Evolutionary conservation across 2,888 invertebrate genomes (phyloP).

Genomic region (Philereme vetulata): DNA sequence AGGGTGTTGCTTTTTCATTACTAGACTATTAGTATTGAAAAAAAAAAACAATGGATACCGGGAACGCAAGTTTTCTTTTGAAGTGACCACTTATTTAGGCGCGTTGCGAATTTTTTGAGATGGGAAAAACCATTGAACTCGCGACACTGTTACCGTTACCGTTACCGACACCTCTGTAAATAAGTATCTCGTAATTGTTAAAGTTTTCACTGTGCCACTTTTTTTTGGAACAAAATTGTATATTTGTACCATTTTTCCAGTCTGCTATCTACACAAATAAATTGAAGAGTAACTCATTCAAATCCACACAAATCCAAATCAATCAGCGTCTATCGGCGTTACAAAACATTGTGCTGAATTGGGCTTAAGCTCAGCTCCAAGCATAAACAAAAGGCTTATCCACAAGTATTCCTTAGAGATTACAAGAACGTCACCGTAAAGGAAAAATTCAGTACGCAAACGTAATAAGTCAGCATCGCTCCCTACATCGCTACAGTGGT

Average conservation of each 20-base stretch:
- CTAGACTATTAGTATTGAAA: no score
- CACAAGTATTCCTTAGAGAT: conserved; percentile 39
- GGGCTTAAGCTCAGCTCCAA: conserved; percentile 25
- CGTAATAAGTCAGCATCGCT: conserved; percentile 45
- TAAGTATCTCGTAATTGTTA: no score
- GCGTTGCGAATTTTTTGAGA: no score
- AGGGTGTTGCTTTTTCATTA: no score
- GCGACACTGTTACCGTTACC: no score
- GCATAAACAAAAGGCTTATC: conserved; percentile 31
- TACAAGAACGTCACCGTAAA: conserved; percentile 35
- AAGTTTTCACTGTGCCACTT: no score
- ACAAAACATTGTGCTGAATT: conserved; percentile 24
- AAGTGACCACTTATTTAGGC: no score
- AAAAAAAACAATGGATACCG: no score
- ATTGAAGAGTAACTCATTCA: conserved; percentile 18
- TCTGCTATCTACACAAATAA: conserved; percentile 1
- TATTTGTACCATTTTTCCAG: no score
- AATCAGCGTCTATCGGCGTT: conserved; percentile 19
- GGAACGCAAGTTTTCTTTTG: no score
- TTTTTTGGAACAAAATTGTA: neutral
- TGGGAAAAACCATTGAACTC: no score
- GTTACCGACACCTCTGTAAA: no score
- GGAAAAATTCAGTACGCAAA: conserved; percentile 41
- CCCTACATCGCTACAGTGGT: conserved; percentile 39
- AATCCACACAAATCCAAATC: conserved; percentile 23